Evolutionary conservation across 2,888 invertebrate genomes (phyloP).

Genomic region (Entomobrya proxima): DNA sequence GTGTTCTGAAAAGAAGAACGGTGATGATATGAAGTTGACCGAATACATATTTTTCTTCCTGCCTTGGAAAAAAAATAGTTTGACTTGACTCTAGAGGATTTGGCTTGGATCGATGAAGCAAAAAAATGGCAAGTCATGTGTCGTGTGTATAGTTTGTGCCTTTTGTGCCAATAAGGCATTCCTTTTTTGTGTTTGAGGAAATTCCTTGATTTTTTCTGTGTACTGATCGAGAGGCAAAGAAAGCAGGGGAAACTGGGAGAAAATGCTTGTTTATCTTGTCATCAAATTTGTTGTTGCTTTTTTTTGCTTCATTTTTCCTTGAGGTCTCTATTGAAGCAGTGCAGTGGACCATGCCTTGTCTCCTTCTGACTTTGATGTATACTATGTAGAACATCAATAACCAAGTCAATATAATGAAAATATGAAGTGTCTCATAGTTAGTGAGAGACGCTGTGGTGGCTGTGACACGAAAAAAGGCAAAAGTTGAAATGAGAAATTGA

Average conservation of each 20-base stretch:
- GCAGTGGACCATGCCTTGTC: conserved; percentile 2
- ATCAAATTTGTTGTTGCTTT: neutral
- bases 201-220: conserved; percentile 15
- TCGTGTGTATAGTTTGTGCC: neutral
- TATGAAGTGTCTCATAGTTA: neutral
- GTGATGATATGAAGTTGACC: neutral
- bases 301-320: neutral
- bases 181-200: neutral
- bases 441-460: too few relatives aligned
- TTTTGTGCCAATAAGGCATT: too few relatives aligned
- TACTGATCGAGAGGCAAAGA: too few relatives aligned
- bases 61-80: neutral
- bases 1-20: too few relatives aligned
- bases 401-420: neutral
- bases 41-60: too few relatives aligned
- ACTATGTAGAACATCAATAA: neutral
- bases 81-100: neutral
- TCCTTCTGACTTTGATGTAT: neutral
- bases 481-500: conserved; percentile 1
- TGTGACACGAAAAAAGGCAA: neutral
- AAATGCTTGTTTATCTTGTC: neutral
- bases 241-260: neutral
- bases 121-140: neutral
- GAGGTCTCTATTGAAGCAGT: neutral
- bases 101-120: neutral